phyloP scores from a whole-genome alignment of 92 coral and sea anemone genomes.

The Phenganax stokvisi region DNA sequence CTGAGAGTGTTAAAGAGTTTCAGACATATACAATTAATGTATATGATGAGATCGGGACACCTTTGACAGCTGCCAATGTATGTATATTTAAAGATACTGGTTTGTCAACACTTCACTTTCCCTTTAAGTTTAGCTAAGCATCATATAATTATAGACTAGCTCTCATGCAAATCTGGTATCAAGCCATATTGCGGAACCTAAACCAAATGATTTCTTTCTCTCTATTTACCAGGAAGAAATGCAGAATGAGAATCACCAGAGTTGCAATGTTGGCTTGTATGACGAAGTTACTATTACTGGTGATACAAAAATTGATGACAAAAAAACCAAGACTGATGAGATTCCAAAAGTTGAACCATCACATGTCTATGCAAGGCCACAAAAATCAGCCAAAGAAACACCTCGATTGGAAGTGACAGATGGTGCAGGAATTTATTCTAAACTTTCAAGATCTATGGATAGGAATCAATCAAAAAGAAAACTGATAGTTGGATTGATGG shows the following conservation, averaged over 20 bases:
- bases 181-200: no score
- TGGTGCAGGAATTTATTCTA: no score
- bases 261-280: not conserved
- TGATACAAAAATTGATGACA: not conserved
- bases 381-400: not conserved
- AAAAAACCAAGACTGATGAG: not conserved
- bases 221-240: no score
- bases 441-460: not conserved
- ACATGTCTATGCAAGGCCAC: constrained; percentile 30
- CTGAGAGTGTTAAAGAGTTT: not conserved
- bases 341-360: not conserved
- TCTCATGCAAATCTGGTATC: no score
- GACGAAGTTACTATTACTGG: not conserved
- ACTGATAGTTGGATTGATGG: constrained; percentile 19
- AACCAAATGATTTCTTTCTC: no score
- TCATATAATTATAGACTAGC: no score
- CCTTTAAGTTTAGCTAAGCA: no score
- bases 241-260: not conserved
- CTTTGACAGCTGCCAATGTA: not conserved
- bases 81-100: no score
- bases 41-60: not conserved
- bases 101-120: no score
- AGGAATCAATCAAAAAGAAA: not conserved
- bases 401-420: no score
- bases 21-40: not conserved